These are phyloP conservation scores for Silurus asotus DNA, from an alignment of 2,113 vertebrate species.

Conservation along the genomic window DNA sequence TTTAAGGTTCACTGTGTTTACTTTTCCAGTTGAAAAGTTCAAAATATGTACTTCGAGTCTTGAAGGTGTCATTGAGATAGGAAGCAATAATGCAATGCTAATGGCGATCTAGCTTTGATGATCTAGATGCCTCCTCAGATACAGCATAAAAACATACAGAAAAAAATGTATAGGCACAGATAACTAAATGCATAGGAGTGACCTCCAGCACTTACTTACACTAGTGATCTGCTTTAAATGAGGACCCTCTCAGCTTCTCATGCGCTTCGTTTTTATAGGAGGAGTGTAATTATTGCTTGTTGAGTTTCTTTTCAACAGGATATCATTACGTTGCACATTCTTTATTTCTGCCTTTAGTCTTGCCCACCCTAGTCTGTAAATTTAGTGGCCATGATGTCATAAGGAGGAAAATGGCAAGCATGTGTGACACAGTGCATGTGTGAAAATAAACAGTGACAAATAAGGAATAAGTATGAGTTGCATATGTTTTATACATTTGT, in stretches of 20 bases:
- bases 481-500: neutral
- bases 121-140: neutral
- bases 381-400: conserved; percentile 50
- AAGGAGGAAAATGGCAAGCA: conserved; percentile 52
- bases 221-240: neutral
- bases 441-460: conserved; percentile 10
- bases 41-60: neutral
- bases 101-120: neutral
- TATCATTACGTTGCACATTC: conserved; percentile 53
- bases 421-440: conserved; percentile 37
- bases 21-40: neutral
- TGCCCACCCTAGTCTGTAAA: conserved; percentile 45
- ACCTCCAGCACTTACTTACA: conserved; percentile 3
- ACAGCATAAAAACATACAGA: neutral
- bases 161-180: neutral
- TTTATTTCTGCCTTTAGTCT: conserved; percentile 38
- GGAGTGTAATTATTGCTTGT: conserved; percentile 45
- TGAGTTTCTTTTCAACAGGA: conserved; percentile 57
- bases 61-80: too few species aligned
- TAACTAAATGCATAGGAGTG: neutral
- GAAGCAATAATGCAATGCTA: neutral
- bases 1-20: neutral
- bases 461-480: neutral
- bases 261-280: conserved; percentile 13
- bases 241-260: neutral